These are phyloP conservation scores for Dreissena polymorpha DNA, from an alignment of 1,140 invertebrate genomes.

Conservation along the genomic window DNA sequence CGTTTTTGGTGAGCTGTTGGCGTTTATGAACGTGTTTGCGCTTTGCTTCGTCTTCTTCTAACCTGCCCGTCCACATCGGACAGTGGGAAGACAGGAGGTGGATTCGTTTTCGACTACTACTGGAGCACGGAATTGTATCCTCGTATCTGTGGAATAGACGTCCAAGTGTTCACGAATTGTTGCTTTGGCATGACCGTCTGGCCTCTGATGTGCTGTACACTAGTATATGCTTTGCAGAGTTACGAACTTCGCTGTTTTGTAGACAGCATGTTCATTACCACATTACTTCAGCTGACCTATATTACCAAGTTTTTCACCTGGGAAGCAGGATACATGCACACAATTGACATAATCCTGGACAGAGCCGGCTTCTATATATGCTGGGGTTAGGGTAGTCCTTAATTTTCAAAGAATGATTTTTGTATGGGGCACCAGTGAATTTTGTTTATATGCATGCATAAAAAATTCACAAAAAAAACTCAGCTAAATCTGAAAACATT, in stretches of 20 bases:
- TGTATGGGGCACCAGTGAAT: too few species aligned
- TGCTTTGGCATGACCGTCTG: conserved; percentile 84
- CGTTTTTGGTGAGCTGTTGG: too few species aligned
- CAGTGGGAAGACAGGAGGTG: conserved; percentile 72
- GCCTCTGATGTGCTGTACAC: conserved; percentile 81
- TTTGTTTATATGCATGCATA: too few species aligned
- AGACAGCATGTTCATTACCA: conserved; percentile 79
- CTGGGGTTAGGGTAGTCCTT: too few species aligned
- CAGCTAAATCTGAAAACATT: too few species aligned
- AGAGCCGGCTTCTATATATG: conserved; percentile 84
- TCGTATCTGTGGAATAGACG: conserved; percentile 77
- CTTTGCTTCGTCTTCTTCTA: conserved; percentile 80
- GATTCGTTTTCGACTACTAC: conserved; percentile 83
- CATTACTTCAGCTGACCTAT: conserved; percentile 81
- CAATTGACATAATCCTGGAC: conserved; percentile 84
- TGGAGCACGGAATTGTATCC: conserved; percentile 84
- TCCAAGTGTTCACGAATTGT: conserved; percentile 79
- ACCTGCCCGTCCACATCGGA: conserved; percentile 73
- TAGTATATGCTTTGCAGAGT: conserved; percentile 77
- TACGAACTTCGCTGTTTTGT: conserved; percentile 79
- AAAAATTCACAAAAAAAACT: too few species aligned
- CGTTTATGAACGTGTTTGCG: conserved; percentile 81
- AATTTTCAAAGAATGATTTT: too few species aligned
- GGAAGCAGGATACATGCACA: conserved; percentile 84
- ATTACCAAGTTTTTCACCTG: conserved; percentile 85